Percentiles rank a stretch among this genome's conserved stretches.
phyloP scores from a whole-genome alignment of 1,140 invertebrate genomes.

The Halyomorpha halys region DNA sequence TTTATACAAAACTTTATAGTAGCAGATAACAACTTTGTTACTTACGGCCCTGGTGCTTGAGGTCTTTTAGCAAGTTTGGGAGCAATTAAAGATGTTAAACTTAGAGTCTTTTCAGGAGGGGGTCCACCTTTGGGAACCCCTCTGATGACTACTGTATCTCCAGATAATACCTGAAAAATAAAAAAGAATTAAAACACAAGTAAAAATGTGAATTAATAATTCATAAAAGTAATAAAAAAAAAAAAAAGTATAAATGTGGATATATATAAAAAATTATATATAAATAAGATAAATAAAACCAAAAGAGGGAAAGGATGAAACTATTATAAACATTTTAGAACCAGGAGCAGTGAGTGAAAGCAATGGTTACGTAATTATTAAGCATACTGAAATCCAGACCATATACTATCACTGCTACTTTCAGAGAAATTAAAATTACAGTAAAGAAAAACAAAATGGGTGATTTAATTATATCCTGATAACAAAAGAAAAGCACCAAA shows the following conservation, averaged over 20 bases:
- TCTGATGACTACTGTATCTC: conserved; percentile 79
- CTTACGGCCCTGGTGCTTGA: conserved; percentile 44
- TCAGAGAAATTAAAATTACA: neutral
- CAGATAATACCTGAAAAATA: conserved; percentile 65
- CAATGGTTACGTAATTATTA: neutral
- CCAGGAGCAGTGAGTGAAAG: conserved; percentile 9
- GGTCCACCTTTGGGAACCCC: conserved; percentile 66
- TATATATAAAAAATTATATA: neutral
- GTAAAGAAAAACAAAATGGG: neutral
- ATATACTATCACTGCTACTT: neutral
- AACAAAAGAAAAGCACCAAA: neutral
- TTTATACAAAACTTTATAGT: neutral
- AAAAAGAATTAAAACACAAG: too few relatives aligned
- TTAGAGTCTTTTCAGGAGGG: conserved; percentile 82
- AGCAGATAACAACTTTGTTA: conserved; percentile 19
- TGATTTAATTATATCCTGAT: neutral
- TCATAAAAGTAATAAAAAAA: neutral
- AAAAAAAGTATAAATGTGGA: neutral
- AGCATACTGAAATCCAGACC: neutral
- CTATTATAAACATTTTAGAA: neutral
- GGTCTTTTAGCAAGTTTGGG: conserved; percentile 66
- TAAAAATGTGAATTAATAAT: too few relatives aligned
- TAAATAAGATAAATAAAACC: neutral
- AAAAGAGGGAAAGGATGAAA: neutral
- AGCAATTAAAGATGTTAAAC: conserved; percentile 79